These are phyloP conservation scores for Rhinella marina DNA, from an alignment of 2,797 vertebrate species.

Conservation along the genomic window DNA sequence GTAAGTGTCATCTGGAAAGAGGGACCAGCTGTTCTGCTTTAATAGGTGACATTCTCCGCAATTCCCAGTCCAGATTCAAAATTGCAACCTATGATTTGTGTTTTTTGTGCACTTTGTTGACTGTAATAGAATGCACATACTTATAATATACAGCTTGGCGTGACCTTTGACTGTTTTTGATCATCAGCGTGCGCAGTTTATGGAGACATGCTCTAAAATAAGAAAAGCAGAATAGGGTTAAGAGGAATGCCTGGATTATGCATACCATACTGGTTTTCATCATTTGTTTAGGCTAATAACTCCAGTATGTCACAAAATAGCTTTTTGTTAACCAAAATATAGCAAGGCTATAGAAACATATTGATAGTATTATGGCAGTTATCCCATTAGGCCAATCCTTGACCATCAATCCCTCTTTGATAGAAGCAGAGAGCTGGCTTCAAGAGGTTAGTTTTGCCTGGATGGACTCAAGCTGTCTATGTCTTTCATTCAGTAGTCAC, in stretches of 20 bases:
- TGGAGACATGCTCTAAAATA: not conserved
- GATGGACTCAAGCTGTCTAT: no score
- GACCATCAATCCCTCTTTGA: no score
- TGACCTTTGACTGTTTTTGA: not conserved
- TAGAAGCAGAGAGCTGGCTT: no score
- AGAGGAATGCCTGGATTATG: not conserved
- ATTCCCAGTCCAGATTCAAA: conserved; percentile 16
- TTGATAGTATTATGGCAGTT: not conserved
- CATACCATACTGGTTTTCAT: not conserved
- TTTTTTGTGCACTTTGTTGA: not conserved
- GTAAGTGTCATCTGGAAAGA: conserved; percentile 7
- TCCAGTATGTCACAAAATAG: not conserved
- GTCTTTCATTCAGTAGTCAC: no score
- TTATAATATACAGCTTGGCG: not conserved
- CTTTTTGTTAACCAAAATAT: not conserved
- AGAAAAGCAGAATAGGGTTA: not conserved
- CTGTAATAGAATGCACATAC: not conserved
- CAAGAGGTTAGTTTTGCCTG: no score
- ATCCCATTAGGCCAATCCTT: not conserved
- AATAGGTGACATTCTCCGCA: conserved; percentile 12
- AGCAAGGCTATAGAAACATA: not conserved
- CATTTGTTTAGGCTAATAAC: not conserved
- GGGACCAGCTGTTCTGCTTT: conserved; percentile 18
- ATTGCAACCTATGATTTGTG: not conserved
- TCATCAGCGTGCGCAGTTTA: not conserved